phyloP scores from a whole-genome alignment of 2,797 vertebrate species.

The Lophius americanus region DNA sequence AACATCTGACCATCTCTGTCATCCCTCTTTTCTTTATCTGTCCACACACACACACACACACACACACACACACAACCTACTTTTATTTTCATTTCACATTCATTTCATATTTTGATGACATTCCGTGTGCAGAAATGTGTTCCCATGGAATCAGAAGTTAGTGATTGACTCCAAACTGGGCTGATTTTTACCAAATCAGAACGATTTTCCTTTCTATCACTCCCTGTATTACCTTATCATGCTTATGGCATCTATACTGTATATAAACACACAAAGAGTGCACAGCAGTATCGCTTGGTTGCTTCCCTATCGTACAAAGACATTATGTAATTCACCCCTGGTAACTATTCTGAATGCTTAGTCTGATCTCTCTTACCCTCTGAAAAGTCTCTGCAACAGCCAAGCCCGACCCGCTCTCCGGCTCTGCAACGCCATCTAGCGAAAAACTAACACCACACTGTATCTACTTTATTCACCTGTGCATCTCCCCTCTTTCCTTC shows the following conservation, averaged over 20 bases:
- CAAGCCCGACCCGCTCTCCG: constrained; percentile 61
- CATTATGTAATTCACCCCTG: constrained; percentile 83
- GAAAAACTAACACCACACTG: constrained; percentile 56
- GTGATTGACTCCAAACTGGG: constrained; percentile 23
- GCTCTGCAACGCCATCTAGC: constrained; percentile 96
- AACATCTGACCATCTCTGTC: constrained; percentile 41
- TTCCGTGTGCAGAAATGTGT: constrained; percentile 28
- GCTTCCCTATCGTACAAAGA: constrained; percentile 60
- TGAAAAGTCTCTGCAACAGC: constrained; percentile 46
- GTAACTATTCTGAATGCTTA: constrained; percentile 66
- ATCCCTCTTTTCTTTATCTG: background rate
- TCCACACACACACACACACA: background rate
- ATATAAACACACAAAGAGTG: constrained; percentile 21
- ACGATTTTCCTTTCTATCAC: constrained; percentile 23
- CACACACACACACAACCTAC: background rate
- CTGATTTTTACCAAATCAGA: constrained; percentile 8
- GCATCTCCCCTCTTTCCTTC: background rate
- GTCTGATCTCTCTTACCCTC: constrained; percentile 69
- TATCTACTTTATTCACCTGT: background rate
- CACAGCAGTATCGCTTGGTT: constrained; percentile 44
- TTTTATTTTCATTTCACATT: constrained; percentile 28
- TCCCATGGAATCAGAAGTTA: constrained; percentile 23
- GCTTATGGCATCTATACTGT: constrained; percentile 12
- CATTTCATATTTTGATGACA: constrained; percentile 27
- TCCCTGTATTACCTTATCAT: constrained; percentile 19